Conservation (phyloP, 2,113 vertebrate species). For the Sturnira hondurensis region DNA sequence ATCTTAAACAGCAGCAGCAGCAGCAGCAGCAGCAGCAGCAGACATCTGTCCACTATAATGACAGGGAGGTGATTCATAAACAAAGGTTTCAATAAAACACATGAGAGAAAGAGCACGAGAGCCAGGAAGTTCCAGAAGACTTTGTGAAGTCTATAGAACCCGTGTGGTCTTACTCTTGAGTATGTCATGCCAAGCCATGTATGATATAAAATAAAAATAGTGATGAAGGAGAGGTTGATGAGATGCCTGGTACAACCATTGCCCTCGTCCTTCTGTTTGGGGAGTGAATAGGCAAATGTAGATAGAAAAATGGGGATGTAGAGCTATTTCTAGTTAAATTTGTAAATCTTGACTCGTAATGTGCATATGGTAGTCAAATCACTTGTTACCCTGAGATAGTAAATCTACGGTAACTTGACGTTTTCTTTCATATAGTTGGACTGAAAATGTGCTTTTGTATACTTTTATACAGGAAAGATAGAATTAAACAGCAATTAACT, state of each 20-base stretch:
- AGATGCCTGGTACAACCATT: background rate
- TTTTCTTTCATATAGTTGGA: slow-evolving; percentile 3
- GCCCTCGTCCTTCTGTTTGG: background rate
- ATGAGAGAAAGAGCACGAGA: background rate
- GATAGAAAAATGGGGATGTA: background rate
- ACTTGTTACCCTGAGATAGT: background rate
- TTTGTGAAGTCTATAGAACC: background rate
- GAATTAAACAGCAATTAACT: slow-evolving; percentile 53
- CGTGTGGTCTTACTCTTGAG: background rate
- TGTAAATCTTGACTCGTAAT: background rate
- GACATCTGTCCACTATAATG: background rate
- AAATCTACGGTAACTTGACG: slow-evolving; percentile 15
- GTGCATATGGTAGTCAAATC: background rate
- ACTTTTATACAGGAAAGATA: slow-evolving; percentile 34
- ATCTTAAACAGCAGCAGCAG: background rate
- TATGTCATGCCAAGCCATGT: background rate
- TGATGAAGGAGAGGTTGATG: background rate
- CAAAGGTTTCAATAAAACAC: background rate
- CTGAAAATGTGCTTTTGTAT: slow-evolving; percentile 22
- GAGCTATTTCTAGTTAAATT: background rate
- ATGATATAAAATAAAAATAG: background rate
- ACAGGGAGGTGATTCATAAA: background rate
- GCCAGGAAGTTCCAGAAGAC: background rate
- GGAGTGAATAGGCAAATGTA: background rate
- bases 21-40: background rate